Conservation (phyloP, 2,888 invertebrate species). For the Agrochola macilenta region DNA sequence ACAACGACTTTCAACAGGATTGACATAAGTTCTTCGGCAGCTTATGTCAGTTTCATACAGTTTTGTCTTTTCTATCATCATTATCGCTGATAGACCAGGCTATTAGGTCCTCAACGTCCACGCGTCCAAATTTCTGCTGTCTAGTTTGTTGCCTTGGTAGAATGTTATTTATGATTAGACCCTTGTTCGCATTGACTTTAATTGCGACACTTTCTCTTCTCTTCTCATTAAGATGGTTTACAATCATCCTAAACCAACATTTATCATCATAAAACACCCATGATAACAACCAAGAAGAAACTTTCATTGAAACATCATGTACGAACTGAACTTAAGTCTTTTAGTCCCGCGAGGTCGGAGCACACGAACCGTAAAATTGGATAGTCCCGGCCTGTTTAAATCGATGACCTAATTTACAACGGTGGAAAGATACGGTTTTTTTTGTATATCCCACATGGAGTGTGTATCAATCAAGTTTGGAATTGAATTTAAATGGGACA, state of each 20-base stretch:
- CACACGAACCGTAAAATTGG: slow-evolving; percentile 79
- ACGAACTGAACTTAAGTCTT: slow-evolving; percentile 51
- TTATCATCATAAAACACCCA: slow-evolving; percentile 3
- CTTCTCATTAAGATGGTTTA: not conserved
- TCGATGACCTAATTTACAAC: slow-evolving; percentile 77
- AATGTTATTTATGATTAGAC: not conserved
- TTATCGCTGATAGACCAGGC: not conserved
- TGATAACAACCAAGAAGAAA: slow-evolving; percentile 23
- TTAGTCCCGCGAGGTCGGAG: slow-evolving; percentile 61
- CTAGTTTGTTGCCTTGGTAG: not conserved
- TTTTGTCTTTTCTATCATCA: not conserved
- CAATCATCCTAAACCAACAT: not conserved
- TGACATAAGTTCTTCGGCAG: no score
- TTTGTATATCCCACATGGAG: slow-evolving; percentile 9
- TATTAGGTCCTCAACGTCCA: not conserved
- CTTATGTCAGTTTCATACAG: not conserved
- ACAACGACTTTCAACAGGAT: no score
- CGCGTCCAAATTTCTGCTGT: not conserved
- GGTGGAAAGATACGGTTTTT: slow-evolving; percentile 30
- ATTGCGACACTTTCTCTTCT: not conserved
- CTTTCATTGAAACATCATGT: slow-evolving; percentile 46
- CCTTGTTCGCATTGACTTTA: not conserved
- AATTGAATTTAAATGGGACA: slow-evolving; percentile 28
- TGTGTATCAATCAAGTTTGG: slow-evolving; percentile 30
- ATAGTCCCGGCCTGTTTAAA: slow-evolving; percentile 71